These are phyloP conservation scores for Sciurus niger DNA, from an alignment of 2,113 vertebrate species.

Conservation along the genomic window DNA sequence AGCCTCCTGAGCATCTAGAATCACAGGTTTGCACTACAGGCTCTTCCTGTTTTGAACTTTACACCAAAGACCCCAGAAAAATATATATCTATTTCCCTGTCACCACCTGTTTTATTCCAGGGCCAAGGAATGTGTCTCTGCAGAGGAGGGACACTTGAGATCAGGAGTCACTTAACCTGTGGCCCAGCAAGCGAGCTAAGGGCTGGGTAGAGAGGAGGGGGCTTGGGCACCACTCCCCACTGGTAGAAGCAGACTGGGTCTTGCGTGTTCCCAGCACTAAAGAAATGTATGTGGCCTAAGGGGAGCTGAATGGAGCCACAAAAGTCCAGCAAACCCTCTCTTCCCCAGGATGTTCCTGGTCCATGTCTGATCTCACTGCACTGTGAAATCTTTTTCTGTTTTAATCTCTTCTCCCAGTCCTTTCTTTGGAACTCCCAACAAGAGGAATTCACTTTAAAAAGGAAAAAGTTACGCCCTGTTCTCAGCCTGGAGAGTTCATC, in stretches of 20 bases:
- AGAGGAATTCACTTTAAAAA: not conserved
- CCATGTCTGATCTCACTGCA: not conserved
- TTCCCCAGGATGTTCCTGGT: not conserved
- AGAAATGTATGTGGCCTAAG: not conserved
- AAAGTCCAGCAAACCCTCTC: not conserved
- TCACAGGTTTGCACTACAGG: not conserved
- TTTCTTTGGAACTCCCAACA: constrained; percentile 5
- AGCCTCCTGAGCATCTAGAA: not conserved
- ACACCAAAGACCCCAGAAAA: not conserved
- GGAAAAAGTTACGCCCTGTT: not conserved
- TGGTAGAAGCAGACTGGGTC: not conserved
- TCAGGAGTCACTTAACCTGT: too few species aligned
- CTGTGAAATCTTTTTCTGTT: not conserved
- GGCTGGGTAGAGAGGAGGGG: not conserved
- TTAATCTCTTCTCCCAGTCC: not conserved
- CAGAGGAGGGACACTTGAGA: not conserved
- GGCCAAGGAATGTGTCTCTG: not conserved
- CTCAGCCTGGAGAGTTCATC: constrained; percentile 64
- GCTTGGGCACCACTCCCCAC: fast-evolving
- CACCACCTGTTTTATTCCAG: not conserved
- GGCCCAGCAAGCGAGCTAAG: not conserved
- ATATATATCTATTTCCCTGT: not conserved
- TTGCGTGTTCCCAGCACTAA: not conserved
- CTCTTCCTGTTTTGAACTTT: not conserved
- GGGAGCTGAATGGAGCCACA: not conserved